These are phyloP conservation scores for Gari tellinella DNA, from an alignment of 2,888 invertebrate genomes.

Conservation along the genomic window DNA sequence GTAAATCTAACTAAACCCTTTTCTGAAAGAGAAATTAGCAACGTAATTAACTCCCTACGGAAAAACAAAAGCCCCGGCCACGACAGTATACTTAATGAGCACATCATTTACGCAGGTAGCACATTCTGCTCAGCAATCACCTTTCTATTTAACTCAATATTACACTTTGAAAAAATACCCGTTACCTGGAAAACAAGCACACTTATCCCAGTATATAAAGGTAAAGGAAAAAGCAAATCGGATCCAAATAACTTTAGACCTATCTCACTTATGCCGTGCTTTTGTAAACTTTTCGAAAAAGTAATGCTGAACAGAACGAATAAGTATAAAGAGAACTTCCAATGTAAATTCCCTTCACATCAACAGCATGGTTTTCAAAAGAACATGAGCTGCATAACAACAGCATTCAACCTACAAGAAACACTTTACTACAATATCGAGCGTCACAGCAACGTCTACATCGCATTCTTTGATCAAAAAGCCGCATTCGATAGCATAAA, in stretches of 20 bases:
- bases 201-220: conserved; percentile 33
- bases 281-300: conserved; percentile 34
- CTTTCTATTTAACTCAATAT: conserved; percentile 13
- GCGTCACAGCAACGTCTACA: not conserved
- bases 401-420: conserved; percentile 6
- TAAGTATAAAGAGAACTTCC: not conserved
- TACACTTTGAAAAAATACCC: conserved; percentile 13
- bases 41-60: not conserved
- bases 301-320: conserved; percentile 13
- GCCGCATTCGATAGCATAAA: not conserved
- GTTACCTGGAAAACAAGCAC: conserved; percentile 19
- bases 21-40: not conserved
- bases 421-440: not conserved
- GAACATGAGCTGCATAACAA: conserved; percentile 17
- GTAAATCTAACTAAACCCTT: too few species aligned
- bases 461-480: not conserved
- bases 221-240: conserved; percentile 19
- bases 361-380: conserved; percentile 10
- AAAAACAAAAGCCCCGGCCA: conserved; percentile 17
- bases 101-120: conserved; percentile 17
- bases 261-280: conserved; percentile 22
- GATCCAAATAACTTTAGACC: conserved; percentile 33
- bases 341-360: conserved; percentile 15
- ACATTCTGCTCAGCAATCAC: not conserved
- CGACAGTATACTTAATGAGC: conserved; percentile 21